Evolutionary conservation across 2,888 invertebrate species (phyloP).

Genomic region (Cheilosia vulpina): DNA sequence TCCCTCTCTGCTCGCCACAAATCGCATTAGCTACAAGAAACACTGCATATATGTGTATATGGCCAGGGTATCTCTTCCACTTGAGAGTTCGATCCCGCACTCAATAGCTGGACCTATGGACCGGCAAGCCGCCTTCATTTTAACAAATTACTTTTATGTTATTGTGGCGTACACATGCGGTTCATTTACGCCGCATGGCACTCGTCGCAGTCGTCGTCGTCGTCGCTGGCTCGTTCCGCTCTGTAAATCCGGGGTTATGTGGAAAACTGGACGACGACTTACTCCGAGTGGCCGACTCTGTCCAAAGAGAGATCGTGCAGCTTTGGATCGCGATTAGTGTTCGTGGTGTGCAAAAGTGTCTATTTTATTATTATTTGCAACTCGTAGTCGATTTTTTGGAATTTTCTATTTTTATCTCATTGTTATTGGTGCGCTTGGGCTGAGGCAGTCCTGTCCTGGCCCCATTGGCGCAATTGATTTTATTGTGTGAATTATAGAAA

Average conservation of each 20-base stretch:
- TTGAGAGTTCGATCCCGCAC: constrained; percentile 62
- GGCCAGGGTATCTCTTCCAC: constrained; percentile 30
- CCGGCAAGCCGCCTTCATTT: constrained; percentile 73
- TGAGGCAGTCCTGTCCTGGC: constrained; percentile 15
- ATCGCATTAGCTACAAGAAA: constrained; percentile 61
- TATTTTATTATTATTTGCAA: constrained; percentile 65
- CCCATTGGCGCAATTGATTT: constrained; percentile 65
- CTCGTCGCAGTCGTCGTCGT: constrained; percentile 26
- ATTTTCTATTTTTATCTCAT: constrained; percentile 68
- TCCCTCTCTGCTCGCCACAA: constrained; percentile 23
- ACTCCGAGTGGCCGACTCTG: background rate
- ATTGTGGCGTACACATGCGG: constrained; percentile 71
- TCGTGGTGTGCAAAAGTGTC: constrained; percentile 69
- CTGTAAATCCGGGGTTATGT: constrained; percentile 68
- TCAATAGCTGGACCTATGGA: constrained; percentile 45
- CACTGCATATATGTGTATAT: background rate
- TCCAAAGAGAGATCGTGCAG: constrained; percentile 63
- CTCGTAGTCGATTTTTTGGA: constrained; percentile 52
- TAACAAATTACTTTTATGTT: constrained; percentile 75
- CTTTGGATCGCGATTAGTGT: constrained; percentile 72
- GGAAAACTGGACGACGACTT: constrained; percentile 57
- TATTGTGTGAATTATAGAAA: constrained; percentile 72
- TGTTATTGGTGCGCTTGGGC: constrained; percentile 51
- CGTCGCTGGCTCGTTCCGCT: constrained; percentile 62
- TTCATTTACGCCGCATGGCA: constrained; percentile 69